Base-by-base conservation (phyloP, 2,113 vertebrate genomes). In the Phylloscopus whistleri region DNA sequence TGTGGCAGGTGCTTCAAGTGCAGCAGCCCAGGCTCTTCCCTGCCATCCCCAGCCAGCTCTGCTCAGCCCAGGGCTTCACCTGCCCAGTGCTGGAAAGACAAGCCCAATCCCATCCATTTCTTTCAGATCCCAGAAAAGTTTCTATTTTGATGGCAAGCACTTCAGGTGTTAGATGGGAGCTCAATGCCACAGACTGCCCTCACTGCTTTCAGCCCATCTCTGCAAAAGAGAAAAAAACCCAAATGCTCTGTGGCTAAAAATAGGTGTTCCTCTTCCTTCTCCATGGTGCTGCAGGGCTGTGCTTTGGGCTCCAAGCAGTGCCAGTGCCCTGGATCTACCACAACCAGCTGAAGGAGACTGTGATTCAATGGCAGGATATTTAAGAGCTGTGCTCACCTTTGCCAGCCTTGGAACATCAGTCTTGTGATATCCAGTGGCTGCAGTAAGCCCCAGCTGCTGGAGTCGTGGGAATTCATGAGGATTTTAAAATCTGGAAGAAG, bases 1-100 rank as follows among this genome's bases (percentile, higher is more conserved):
- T 2, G 9, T 0, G 0, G 43, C 6, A 20, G 46, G 74, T 80
- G 69, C 26, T 88, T 53, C 3, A 4, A 84, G 56, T 3, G 0
- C 27, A 60, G 58, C 77, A 72, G 70, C 60, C 66, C 7, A 3
- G 35, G 3, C 3, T 18, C 35, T 49, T 49, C 67, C 78, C 52
- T 35, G 28, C 66, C 5, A 6, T 35, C 17, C 51, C 19, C 63
- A 77, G 53, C 33, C 52, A 3, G 23, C 28, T 77, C 70, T 79
- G 41, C 72, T 60, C 9, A 1, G 64, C 56, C 88, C 31, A 49
- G 33, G 49, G 8, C 66, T 84, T 84, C 66, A 52, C 37, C 37
- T 81, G 62, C 39, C 56, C 84, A 0, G 0, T 39, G 46, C 37
- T 72, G 70, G 56, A 46, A 33, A 53, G 49, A 44, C 12, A 53